These are phyloP conservation scores for Temnothorax rugatulus DNA, from an alignment of 2,888 invertebrate genomes.

Conservation along the genomic window DNA sequence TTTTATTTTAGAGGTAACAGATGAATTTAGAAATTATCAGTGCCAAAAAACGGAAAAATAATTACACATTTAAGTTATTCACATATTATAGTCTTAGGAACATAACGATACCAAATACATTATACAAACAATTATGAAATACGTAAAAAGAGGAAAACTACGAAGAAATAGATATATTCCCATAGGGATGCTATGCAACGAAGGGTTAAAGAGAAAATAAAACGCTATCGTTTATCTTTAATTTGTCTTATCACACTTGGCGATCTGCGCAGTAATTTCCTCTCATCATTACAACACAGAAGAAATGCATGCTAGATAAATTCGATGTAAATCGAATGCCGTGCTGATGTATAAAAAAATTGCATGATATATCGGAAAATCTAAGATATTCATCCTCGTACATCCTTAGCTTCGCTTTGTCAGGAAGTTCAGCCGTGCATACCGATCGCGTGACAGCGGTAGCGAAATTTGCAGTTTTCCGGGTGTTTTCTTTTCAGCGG, in stretches of 20 bases:
- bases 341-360: background rate
- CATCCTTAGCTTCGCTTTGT: constrained; percentile 6
- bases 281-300: background rate
- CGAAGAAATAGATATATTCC: no score
- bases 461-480: constrained; percentile 22
- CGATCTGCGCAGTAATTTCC: background rate
- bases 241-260: background rate
- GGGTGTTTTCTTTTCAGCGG: constrained; percentile 22
- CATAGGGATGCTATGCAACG: no score
- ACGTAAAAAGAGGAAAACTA: no score
- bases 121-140: no score
- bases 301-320: background rate
- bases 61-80: no score
- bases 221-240: background rate
- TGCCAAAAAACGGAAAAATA: no score
- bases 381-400: background rate
- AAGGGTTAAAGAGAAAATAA: background rate
- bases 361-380: background rate
- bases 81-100: no score
- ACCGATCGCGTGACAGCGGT: constrained; percentile 64
- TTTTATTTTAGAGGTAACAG: no score
- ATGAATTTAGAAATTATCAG: no score
- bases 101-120: no score
- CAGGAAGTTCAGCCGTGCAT: constrained; percentile 71
- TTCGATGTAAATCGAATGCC: constrained; percentile 1